Evolutionary conservation across 2,888 invertebrate species (phyloP).

Genomic region (Steinernema scapterisci): DNA sequence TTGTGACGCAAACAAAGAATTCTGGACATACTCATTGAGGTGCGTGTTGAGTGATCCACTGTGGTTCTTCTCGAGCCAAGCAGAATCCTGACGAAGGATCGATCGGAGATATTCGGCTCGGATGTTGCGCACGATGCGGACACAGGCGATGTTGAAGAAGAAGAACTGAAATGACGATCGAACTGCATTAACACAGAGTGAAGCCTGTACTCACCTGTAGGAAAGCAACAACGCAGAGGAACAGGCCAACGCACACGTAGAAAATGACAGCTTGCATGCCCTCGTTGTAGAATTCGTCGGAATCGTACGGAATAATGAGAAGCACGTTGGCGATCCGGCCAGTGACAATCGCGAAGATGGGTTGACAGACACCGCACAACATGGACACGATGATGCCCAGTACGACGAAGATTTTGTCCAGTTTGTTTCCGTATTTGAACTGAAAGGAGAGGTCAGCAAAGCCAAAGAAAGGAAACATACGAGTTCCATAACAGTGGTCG

Average conservation of each 20-base stretch:
- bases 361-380: conserved; percentile 40
- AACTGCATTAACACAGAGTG: background rate
- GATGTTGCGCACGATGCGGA: conserved; percentile 40
- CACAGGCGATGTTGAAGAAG: conserved; percentile 41
- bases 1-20: background rate
- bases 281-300: conserved; percentile 37
- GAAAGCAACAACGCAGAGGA: conserved; percentile 39
- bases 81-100: conserved; percentile 39
- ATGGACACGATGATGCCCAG: conserved; percentile 38
- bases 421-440: conserved; percentile 42
- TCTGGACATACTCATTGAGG: conserved; percentile 40
- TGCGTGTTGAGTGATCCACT: conserved; percentile 41
- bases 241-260: conserved; percentile 38
- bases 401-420: conserved; percentile 34
- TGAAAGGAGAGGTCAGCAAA: conserved; percentile 29
- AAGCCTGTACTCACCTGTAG: conserved; percentile 34
- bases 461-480: conserved; percentile 11
- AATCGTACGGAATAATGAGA: conserved; percentile 35
- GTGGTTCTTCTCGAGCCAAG: conserved; percentile 46
- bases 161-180: conserved; percentile 38
- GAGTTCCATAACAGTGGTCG: conserved; percentile 39
- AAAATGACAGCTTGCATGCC: conserved; percentile 35
- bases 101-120: conserved; percentile 40
- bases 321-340: conserved; percentile 40
- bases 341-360: conserved; percentile 39